A percentile compares a stretch with the other conserved stretches of the same genome.
These are phyloP conservation scores for Siderastrea siderea DNA, from an alignment of 92 coral and sea anemone species.

Conservation along the genomic window DNA sequence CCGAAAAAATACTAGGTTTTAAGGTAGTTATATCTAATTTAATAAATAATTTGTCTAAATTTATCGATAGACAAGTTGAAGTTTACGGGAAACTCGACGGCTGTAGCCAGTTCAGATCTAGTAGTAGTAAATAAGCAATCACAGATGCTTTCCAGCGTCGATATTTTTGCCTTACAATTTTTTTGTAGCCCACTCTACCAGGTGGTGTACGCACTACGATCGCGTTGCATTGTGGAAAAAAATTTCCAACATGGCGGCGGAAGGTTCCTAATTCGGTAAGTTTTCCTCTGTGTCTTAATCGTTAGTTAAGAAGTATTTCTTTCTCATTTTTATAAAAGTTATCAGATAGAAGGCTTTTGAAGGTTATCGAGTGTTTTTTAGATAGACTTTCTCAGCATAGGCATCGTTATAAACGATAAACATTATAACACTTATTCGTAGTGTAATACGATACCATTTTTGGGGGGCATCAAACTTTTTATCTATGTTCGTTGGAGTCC, in stretches of 20 bases:
- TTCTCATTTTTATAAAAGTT: neutral
- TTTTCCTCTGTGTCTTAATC: slow-evolving; percentile 2
- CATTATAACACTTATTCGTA: slow-evolving; percentile 21
- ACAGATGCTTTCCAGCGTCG: too few species aligned
- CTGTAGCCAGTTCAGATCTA: too few species aligned
- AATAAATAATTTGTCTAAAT: too few species aligned
- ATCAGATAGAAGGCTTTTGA: neutral
- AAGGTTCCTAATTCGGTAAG: slow-evolving; percentile 40
- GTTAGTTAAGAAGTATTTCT: neutral
- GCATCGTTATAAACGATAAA: neutral
- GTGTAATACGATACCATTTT: slow-evolving; percentile 44
- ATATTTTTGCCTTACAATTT: too few species aligned
- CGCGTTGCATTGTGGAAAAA: slow-evolving; percentile 49
- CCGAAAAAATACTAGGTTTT: too few species aligned
- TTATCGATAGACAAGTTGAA: too few species aligned
- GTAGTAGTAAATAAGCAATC: too few species aligned
- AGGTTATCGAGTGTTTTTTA: slow-evolving; percentile 5
- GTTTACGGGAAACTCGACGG: too few species aligned
- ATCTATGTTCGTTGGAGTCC: neutral
- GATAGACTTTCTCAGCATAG: neutral
- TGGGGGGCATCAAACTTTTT: neutral
- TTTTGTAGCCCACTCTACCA: too few species aligned
- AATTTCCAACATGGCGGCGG: slow-evolving; percentile 60
- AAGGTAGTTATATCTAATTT: too few species aligned
- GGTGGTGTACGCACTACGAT: slow-evolving; percentile 66